These are phyloP conservation scores for Baronia brevicornis DNA, from an alignment of 2,888 invertebrate genomes.

Conservation along the genomic window DNA sequence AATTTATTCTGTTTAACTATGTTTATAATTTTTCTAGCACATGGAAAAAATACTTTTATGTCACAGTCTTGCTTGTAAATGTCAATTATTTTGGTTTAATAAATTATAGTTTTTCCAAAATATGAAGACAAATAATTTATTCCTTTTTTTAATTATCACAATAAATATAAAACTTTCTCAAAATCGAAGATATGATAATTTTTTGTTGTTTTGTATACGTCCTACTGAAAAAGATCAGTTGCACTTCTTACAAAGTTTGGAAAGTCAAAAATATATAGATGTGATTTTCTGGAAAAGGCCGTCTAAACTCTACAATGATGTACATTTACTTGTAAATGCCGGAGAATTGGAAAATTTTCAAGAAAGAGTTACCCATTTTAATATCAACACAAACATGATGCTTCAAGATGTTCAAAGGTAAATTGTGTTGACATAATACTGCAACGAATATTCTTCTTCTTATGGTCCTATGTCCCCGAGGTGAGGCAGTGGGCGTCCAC, in stretches of 20 bases:
- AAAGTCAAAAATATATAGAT: conserved; percentile 39
- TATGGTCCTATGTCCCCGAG: too few relatives aligned
- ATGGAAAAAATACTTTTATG: too few relatives aligned
- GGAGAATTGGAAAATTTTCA: conserved; percentile 31
- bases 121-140: conserved; percentile 36
- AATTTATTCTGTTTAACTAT: too few relatives aligned
- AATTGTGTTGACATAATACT: too few relatives aligned
- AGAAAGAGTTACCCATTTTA: conserved; percentile 41
- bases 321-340: conserved; percentile 43
- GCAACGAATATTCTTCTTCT: too few relatives aligned
- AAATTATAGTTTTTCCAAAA: conserved; percentile 12
- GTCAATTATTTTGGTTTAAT: conserved; percentile 5
- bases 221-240: conserved; percentile 38
- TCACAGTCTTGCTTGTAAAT: too few relatives aligned
- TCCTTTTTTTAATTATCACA: conserved; percentile 29
- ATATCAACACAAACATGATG: conserved; percentile 26
- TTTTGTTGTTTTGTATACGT: conserved; percentile 28
- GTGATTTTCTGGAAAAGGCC: conserved; percentile 47
- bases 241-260: conserved; percentile 43
- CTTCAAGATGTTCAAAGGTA: conserved; percentile 41
- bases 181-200: conserved; percentile 36
- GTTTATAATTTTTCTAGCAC: too few relatives aligned
- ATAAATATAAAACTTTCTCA: conserved; percentile 30
- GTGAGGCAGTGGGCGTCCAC: too few relatives aligned
- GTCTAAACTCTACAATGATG: conserved; percentile 33